Conservation (phyloP, 2,113 vertebrate species). For the Ceratotherium simum region DNA sequence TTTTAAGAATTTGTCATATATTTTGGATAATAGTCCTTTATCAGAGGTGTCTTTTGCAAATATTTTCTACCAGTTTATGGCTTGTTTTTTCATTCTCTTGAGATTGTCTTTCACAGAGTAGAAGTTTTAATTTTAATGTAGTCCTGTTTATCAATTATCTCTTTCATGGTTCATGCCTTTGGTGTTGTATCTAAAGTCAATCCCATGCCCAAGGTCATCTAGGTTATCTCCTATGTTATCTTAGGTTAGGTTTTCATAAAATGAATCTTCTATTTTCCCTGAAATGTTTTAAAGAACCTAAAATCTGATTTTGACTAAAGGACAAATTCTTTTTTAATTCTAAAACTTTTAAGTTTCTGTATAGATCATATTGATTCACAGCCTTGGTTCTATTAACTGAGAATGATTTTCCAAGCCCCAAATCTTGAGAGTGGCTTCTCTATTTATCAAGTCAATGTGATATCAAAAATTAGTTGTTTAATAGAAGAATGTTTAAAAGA, state of each 20-base stretch:
- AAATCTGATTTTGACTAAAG: slow-evolving; percentile 35
- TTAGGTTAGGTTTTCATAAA: neutral
- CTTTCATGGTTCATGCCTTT: neutral
- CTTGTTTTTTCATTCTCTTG: neutral
- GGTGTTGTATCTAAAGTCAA: neutral
- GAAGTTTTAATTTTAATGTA: neutral
- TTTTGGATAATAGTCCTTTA: neutral
- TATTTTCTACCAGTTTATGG: neutral
- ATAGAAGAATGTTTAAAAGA: neutral
- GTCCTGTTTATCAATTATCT: neutral
- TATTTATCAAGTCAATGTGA: slow-evolving; percentile 7
- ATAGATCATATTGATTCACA: neutral
- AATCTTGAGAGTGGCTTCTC: neutral
- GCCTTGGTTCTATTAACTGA: neutral
- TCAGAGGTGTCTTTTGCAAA: neutral
- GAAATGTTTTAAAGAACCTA: slow-evolving; percentile 31
- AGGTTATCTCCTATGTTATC: neutral
- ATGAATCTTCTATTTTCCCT: neutral
- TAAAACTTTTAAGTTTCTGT: neutral
- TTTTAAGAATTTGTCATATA: neutral
- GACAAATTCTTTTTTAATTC: neutral
- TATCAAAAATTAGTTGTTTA: slow-evolving; percentile 50
- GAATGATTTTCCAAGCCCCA: neutral
- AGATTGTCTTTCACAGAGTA: neutral
- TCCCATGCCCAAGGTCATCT: neutral